A percentile compares a stretch with the other conserved stretches of the same genome.
phyloP scores from a whole-genome alignment of 2,888 invertebrate genomes.

The Cerastis rubricosa region DNA sequence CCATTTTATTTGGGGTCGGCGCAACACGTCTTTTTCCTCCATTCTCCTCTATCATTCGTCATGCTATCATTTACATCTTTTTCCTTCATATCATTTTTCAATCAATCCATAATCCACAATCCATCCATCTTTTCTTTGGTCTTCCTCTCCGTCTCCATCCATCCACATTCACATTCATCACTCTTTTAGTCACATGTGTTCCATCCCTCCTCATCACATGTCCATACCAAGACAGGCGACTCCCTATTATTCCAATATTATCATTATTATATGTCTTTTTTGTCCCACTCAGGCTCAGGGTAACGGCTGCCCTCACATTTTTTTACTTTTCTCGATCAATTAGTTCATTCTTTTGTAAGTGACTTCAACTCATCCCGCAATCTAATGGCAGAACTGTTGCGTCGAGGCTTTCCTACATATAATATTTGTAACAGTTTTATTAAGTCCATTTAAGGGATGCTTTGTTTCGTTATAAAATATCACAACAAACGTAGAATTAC shows the following conservation, averaged over 20 bases:
- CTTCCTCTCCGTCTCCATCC: too few relatives aligned
- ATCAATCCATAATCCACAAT: too few relatives aligned
- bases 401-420: not conserved
- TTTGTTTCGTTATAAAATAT: slow-evolving; percentile 1
- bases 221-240: too few relatives aligned
- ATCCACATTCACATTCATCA: too few relatives aligned
- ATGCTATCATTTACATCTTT: too few relatives aligned
- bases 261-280: not conserved
- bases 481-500: not conserved
- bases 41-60: too few relatives aligned
- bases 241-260: not conserved
- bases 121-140: too few relatives aligned
- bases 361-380: not conserved
- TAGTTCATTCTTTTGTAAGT: not conserved
- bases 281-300: not conserved
- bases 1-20: too few relatives aligned
- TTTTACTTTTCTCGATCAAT: not conserved
- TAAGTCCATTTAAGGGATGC: not conserved
- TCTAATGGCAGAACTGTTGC: not conserved
- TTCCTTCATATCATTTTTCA: too few relatives aligned
- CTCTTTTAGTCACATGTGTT: too few relatives aligned
- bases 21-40: too few relatives aligned
- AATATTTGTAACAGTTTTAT: not conserved
- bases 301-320: not conserved
- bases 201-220: too few relatives aligned